phyloP scores from a whole-genome alignment of 2,888 invertebrate genomes.

The Drosophila neotestacea region DNA sequence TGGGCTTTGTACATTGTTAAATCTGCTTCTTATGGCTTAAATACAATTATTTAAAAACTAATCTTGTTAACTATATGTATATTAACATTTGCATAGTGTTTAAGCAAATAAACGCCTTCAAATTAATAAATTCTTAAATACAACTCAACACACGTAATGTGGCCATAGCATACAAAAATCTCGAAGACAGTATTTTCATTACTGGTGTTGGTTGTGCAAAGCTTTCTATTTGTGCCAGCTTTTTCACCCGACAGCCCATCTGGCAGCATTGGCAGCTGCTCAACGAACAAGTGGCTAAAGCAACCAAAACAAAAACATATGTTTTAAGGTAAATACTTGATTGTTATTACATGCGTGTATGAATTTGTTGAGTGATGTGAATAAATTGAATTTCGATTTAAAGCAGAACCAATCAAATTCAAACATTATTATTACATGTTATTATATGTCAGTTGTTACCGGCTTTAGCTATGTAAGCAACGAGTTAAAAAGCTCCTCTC shows the following conservation, averaged over 20 bases:
- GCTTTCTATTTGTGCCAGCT: constrained; percentile 13
- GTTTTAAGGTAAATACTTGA: constrained; percentile 26
- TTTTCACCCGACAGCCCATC: constrained; percentile 21
- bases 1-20: background rate
- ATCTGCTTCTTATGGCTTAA: background rate
- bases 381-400: constrained; percentile 15
- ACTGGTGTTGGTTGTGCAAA: constrained; percentile 9
- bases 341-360: constrained; percentile 9
- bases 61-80: background rate
- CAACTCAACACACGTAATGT: constrained; percentile 5
- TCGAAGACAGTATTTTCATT: constrained; percentile 38
- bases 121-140: background rate
- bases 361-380: constrained; percentile 16
- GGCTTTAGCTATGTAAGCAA: constrained; percentile 1
- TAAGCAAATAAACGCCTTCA: background rate
- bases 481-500: constrained; percentile 20
- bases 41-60: background rate
- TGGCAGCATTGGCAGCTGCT: constrained; percentile 41
- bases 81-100: background rate
- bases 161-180: background rate
- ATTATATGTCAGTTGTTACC: background rate
- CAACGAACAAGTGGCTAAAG: constrained; percentile 64
- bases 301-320: constrained; percentile 74
- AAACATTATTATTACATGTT: constrained; percentile 6
- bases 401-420: constrained; percentile 11